A percentile compares a stretch with the other conserved stretches of the same genome.
These are phyloP conservation scores for Apotomis capreana DNA, from an alignment of 2,888 invertebrate genomes.

Conservation along the genomic window DNA sequence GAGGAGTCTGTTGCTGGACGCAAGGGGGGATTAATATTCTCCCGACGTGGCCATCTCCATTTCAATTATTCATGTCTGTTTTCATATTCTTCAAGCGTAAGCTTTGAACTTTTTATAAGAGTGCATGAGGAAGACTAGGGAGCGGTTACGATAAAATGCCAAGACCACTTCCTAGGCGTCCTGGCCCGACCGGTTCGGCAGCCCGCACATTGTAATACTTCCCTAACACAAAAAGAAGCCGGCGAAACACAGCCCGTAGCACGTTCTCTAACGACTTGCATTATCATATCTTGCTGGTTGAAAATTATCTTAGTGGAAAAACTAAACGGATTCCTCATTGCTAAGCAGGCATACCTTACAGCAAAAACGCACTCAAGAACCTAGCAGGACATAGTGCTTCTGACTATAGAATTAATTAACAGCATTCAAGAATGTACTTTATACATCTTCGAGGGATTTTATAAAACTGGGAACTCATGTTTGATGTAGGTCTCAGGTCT, in stretches of 20 bases:
- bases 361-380: conserved; percentile 19
- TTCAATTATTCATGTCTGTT: conserved; percentile 65
- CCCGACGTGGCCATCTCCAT: conserved; percentile 52
- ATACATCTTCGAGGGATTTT: background rate
- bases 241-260: conserved; percentile 49
- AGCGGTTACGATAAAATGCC: conserved; percentile 59
- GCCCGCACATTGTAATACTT: conserved; percentile 65
- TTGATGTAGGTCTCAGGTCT: background rate
- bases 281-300: conserved; percentile 43
- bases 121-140: conserved; percentile 50
- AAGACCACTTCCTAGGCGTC: conserved; percentile 60
- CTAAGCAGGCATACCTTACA: conserved; percentile 18
- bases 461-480: background rate
- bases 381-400: conserved; percentile 11
- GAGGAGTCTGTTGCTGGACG: conserved; percentile 19
- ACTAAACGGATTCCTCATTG: conserved; percentile 46
- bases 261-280: conserved; percentile 56
- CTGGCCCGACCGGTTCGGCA: conserved; percentile 61
- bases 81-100: conserved; percentile 57
- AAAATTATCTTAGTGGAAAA: conserved; percentile 45
- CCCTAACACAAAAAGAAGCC: conserved; percentile 64
- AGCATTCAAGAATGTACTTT: conserved; percentile 9
- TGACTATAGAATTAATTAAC: conserved; percentile 23
- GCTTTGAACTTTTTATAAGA: conserved; percentile 59
- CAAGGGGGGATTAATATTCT: conserved; percentile 56